These are phyloP conservation scores for Sebastiscus albofasciatus DNA, from an alignment of 2,797 vertebrate genomes.

Conservation along the genomic window DNA sequence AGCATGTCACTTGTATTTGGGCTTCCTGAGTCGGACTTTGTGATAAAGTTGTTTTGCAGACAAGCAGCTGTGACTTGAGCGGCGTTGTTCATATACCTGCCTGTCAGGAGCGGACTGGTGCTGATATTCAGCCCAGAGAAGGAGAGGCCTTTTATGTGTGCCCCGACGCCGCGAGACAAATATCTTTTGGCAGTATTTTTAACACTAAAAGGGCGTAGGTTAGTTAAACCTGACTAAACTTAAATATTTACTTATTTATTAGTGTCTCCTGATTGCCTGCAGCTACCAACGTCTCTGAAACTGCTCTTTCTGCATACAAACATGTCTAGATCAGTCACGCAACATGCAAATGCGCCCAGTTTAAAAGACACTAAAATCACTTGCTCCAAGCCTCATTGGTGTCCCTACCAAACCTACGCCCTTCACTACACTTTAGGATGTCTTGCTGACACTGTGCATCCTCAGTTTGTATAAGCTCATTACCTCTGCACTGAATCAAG, in stretches of 20 bases:
- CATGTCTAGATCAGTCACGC: too few relatives aligned
- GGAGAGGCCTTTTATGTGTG: too few relatives aligned
- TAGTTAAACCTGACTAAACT: neutral
- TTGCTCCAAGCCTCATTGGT: neutral
- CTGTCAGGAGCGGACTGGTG: too few relatives aligned
- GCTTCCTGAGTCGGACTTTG: neutral
- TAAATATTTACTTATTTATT: neutral
- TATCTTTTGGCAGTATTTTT: neutral
- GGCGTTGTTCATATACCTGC: neutral
- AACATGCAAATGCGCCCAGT: too few relatives aligned
- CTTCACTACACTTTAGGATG: neutral
- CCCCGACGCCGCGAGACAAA: fast-evolving
- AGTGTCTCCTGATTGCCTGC: neutral
- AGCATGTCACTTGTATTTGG: neutral
- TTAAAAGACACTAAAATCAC: too few relatives aligned
- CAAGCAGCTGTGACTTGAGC: neutral
- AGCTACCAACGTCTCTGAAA: neutral
- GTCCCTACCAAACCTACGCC: neutral
- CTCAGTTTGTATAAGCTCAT: neutral
- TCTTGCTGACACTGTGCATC: neutral
- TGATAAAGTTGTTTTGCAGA: neutral
- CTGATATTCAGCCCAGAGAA: too few relatives aligned
- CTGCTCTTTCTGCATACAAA: too few relatives aligned
- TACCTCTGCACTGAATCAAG: too few relatives aligned
- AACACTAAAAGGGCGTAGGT: neutral